A percentile compares a stretch with the other conserved stretches of the same genome.
These are phyloP conservation scores for Nymphalis urticae DNA, from an alignment of 2,888 invertebrate genomes.

Conservation along the genomic window DNA sequence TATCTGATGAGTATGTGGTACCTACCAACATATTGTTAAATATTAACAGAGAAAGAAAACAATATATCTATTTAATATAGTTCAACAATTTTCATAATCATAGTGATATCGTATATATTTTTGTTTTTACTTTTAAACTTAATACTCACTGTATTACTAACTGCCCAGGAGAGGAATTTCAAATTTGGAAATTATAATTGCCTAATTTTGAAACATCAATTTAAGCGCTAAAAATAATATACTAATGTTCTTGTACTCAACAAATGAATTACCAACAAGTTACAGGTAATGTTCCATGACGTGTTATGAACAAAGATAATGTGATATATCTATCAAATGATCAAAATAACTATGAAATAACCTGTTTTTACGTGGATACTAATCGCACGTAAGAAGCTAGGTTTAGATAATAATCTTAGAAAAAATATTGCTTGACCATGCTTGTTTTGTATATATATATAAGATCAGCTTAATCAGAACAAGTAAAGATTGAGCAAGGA, in stretches of 20 bases:
- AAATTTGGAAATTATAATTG: no score
- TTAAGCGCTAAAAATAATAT: background rate
- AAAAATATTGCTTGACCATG: slow-evolving; percentile 39
- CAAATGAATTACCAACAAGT: slow-evolving; percentile 1
- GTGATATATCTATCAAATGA: slow-evolving; percentile 21
- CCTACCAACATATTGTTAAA: no score
- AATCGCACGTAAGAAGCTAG: slow-evolving; percentile 35
- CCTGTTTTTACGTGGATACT: slow-evolving; percentile 37
- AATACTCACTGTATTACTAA: no score
- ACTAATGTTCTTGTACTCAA: background rate
- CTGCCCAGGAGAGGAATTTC: no score
- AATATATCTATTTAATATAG: no score
- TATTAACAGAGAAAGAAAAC: no score
- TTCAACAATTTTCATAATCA: no score
- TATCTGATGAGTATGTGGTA: no score
- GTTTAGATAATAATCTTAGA: slow-evolving; percentile 40
- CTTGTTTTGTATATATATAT: slow-evolving; percentile 44
- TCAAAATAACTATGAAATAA: slow-evolving; percentile 34
- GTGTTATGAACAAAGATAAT: background rate
- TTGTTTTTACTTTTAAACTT: no score
- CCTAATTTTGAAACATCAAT: background rate
- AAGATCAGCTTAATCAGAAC: slow-evolving; percentile 21
- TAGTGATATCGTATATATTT: no score
- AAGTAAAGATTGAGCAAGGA: slow-evolving; percentile 27
- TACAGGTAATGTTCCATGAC: slow-evolving; percentile 7